Evolutionary conservation across 2,797 vertebrate species (phyloP), one percentile per base, ranked within the genome.

Genomic region (Melanotaenia parkinsoni): DNA sequence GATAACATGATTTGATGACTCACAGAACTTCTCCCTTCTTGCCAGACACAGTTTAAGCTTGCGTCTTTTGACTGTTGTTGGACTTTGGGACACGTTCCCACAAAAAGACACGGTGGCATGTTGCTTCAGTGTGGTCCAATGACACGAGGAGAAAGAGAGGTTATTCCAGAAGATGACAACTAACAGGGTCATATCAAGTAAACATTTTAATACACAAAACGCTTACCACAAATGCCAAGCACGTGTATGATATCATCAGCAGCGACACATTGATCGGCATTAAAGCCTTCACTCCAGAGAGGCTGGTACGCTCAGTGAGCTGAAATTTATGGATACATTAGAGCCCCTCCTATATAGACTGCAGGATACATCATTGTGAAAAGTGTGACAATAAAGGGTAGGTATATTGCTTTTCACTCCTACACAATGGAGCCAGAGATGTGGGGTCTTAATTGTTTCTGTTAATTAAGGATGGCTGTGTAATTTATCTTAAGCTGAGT

Each of bases 301-400:
- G 68, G 81, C 73, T 28, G 9, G 28, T 72, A 4, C 70, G 75
- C 79, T 70, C 65, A 66, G 68, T 59, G 58, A n/a, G 50, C 43
- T 43, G 56, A 80, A 88, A 93, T 93, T 92, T 92, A 93, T 93
- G 89, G 88, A 76, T 81, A 81, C 88, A 89, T 91, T 91, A 90
- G 88, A 80, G 79, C 70, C 82, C 66, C 74, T 85, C 79, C 74
- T 83, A 65, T 71, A 85, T 79, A 45, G 43, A 80, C 77, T 43
- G 70, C 71, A 67, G 82, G 86, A 91, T 91, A 77, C 85, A 90
- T 92, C 91, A 91, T 37, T 24, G 65, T 87, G 86, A 85, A 76
- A 84, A 77, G 85, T 88, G 88, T 87, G 84, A 81, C 82, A 68
- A 72, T 86, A 67, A 89, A 89, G 79, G 77, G 85, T 84, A 72